phyloP scores from a whole-genome alignment of 2,113 vertebrate species.

The Siphamia tubifer region DNA sequence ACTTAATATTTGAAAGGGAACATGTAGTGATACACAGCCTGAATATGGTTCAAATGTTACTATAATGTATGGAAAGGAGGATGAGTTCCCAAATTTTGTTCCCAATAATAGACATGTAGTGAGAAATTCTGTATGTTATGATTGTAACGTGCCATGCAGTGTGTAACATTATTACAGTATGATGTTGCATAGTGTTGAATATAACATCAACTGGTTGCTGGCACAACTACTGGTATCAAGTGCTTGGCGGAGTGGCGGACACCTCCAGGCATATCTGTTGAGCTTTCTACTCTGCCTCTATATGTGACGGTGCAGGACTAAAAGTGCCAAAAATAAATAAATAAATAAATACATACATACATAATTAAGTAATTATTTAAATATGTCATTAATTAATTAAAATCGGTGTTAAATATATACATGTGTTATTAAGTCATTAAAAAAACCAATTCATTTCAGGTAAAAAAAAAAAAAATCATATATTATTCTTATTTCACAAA shows the following conservation, averaged over 20 bases:
- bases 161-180: background rate
- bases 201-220: background rate
- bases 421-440: too few relatives aligned
- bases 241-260: background rate
- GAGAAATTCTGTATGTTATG: background rate
- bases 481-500: too few relatives aligned
- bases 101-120: background rate
- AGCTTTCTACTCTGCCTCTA: slow-evolving; percentile 40
- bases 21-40: background rate
- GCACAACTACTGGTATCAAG: background rate
- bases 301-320: too few relatives aligned
- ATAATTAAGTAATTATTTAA: too few relatives aligned
- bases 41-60: too few relatives aligned
- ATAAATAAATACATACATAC: too few relatives aligned
- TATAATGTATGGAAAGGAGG: too few relatives aligned
- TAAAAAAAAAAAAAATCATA: too few relatives aligned
- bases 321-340: too few relatives aligned
- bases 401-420: too few relatives aligned
- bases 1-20: background rate
- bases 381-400: too few relatives aligned
- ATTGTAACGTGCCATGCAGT: slow-evolving; percentile 2
- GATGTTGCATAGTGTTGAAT: background rate
- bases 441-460: too few relatives aligned
- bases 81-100: background rate
- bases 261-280: slow-evolving; percentile 54